Evolutionary conservation across 2,113 vertebrate species (phyloP), one percentile per base, ranked within the genome.

Genomic region (Sceloporus undulatus): DNA sequence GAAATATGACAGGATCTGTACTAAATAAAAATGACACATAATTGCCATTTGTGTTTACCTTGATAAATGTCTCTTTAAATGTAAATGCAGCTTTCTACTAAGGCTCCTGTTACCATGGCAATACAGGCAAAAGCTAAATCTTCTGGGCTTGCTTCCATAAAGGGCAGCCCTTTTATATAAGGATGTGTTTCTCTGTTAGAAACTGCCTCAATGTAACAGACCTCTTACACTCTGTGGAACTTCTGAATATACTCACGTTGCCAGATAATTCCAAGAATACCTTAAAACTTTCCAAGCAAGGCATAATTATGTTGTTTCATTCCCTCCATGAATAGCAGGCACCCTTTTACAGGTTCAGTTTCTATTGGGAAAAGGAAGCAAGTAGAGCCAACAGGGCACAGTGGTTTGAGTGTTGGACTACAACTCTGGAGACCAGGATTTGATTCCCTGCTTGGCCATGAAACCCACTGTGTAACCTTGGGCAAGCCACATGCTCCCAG

Each of bases 11-110:
- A 0, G 77, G 71, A 81, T 86, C 87, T 84, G 13, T 89, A 90
- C 65, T 16, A 90, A 34, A 89, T 76, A 91, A 70, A 93, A 92
- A 94, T 87, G 84, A 74, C 62, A 92, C 68, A 86, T 52, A 84
- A 85, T n/a, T 90, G 34, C 77, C 78, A 90, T 92, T 91, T 91
- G 87, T 84, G 75, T 91, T 94, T 89, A 91, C 68, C 84, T 81
- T 93, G 88, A 48, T 14, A 89, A 91, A 90, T 1, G 75, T 79
- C 79, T 91, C 90, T 94, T 92, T 90, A 94, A 92, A 94, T 94
- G 89, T 92, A 95, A 94, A 93, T 95, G 76, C 87, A 93, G 86
- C 85, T 91, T 93, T 93, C 86, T 34, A 81, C 86, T 38, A 91
- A 88, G 89, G 82, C 90, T 42, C 79, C 85, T 84, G 91, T 96